Evolutionary conservation across 2,113 vertebrate genomes (phyloP).

Genomic region (Cochlearius cochlearius): DNA sequence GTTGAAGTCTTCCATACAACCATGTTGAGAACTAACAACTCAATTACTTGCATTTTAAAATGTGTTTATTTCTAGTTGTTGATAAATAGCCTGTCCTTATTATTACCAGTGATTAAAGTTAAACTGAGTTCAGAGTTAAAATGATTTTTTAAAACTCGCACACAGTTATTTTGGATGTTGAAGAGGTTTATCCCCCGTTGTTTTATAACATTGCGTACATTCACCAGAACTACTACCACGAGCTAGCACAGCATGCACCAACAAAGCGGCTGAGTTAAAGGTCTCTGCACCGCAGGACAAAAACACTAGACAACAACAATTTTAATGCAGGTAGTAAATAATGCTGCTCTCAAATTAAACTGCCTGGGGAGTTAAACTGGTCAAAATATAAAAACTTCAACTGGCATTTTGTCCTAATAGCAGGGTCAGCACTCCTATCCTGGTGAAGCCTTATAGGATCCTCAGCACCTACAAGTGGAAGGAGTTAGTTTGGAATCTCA

Average conservation of each 20-base stretch:
- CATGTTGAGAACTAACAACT: neutral
- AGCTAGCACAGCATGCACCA: neutral
- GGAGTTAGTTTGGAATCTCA: neutral
- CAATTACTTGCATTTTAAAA: neutral
- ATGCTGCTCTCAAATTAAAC: neutral
- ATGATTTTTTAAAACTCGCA: neutral
- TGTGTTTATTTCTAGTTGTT: neutral
- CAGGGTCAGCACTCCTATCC: neutral
- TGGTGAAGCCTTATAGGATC: neutral
- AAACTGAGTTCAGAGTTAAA: neutral
- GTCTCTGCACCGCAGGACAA: constrained; percentile 31
- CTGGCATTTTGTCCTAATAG: neutral
- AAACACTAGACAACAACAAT: neutral
- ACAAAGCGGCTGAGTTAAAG: neutral
- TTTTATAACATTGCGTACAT: neutral
- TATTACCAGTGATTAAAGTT: neutral
- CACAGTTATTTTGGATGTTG: neutral
- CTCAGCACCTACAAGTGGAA: neutral
- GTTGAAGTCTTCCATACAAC: neutral
- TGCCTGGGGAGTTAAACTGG: neutral
- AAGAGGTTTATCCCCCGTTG: neutral
- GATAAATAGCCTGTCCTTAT: neutral
- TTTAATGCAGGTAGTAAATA: neutral
- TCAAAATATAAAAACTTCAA: neutral
- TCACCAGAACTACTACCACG: neutral